Conservation (phyloP, 1,140 invertebrate species). For the Rhagoletis pomonella region DNA sequence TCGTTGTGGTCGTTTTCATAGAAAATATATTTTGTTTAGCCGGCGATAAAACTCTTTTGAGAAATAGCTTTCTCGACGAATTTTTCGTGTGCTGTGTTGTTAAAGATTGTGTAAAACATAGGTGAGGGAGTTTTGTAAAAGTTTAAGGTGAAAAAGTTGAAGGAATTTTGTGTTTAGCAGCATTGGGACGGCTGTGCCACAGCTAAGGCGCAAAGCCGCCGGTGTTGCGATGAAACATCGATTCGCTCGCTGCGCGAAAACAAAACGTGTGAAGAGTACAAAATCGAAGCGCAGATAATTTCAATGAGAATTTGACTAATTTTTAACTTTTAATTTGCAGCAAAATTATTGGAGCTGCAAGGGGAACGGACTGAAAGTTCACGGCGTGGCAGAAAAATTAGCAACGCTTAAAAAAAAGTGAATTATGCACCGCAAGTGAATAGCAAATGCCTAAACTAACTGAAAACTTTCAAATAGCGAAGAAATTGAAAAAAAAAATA, state of each 20-base stretch:
- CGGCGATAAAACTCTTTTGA: constrained; percentile 7
- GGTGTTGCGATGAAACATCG: not conserved
- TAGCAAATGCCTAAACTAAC: not conserved
- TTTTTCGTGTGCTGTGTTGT: not conserved
- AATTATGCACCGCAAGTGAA: not conserved
- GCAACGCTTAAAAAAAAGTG: not conserved
- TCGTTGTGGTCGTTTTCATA: constrained; percentile 56
- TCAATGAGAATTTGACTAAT: not conserved
- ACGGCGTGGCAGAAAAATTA: not conserved
- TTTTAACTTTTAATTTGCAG: constrained; percentile 28
- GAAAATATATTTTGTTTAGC: constrained; percentile 30
- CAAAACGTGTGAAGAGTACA: constrained; percentile 29
- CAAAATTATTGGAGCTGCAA: not conserved
- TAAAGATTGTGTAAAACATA: not conserved
- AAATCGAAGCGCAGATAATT: not conserved
- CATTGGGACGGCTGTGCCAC: not conserved
- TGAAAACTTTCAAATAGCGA: not conserved
- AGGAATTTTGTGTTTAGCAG: not conserved
- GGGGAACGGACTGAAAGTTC: not conserved
- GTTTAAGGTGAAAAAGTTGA: not conserved
- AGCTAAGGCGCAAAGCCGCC: constrained; percentile 16
- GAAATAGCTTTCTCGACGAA: not conserved
- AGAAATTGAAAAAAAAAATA: not conserved
- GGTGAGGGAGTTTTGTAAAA: not conserved
- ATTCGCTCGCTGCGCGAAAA: not conserved